Evolutionary conservation across 2,888 invertebrate species (phyloP).

Genomic region (Agrotis ipsilon): DNA sequence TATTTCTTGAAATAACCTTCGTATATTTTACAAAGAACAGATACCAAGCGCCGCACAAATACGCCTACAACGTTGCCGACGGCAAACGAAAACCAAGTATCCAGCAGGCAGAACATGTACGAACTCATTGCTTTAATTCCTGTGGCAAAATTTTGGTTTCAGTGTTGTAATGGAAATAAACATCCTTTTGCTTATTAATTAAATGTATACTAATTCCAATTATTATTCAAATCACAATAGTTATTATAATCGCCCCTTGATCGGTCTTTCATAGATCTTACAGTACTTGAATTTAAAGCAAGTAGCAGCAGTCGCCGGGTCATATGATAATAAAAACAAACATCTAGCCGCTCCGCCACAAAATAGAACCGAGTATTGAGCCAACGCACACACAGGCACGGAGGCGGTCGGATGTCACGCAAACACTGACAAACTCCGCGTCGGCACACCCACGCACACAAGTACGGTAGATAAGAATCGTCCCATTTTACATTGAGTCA

Average conservation of each 20-base stretch:
- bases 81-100: constrained; percentile 58
- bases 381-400: constrained; percentile 82
- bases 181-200: constrained; percentile 1
- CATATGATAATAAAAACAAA: constrained; percentile 91
- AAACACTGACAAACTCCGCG: constrained; percentile 73
- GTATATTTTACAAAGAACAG: constrained; percentile 26
- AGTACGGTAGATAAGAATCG: constrained; percentile 88
- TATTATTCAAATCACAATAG: constrained; percentile 24
- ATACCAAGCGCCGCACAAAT: constrained; percentile 66
- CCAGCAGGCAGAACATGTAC: constrained; percentile 9
- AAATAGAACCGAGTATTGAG: constrained; percentile 90
- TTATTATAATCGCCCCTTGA: constrained; percentile 29
- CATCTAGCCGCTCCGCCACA: constrained; percentile 87
- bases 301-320: constrained; percentile 83
- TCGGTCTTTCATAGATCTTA: constrained; percentile 20
- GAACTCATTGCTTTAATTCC: constrained; percentile 3
- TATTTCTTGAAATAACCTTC: constrained; percentile 23
- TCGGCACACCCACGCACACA: constrained; percentile 80
- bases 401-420: constrained; percentile 87
- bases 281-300: constrained; percentile 67
- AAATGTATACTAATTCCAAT: constrained; percentile 3
- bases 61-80: constrained; percentile 72
- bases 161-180: constrained; percentile 1
- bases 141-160: neutral
- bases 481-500: constrained; percentile 90